Evolutionary conservation across 2,888 invertebrate species (phyloP).

Genomic region (Azorinus chamasolen): DNA sequence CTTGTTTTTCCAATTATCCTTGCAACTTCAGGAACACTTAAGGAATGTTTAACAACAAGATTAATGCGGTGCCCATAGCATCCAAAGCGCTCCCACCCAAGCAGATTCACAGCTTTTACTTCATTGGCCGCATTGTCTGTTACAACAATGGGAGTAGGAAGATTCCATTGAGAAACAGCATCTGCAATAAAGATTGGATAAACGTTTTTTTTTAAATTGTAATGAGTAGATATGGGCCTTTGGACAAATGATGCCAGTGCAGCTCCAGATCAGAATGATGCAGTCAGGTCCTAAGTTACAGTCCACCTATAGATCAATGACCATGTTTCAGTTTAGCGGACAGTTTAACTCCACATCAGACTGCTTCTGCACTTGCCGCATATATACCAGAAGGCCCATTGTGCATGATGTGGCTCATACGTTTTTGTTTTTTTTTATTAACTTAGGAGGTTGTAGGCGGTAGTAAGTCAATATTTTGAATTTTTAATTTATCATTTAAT

Average conservation of each 20-base stretch:
- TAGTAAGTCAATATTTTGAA: too few species aligned
- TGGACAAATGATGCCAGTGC: neutral
- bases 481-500: too few species aligned
- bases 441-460: too few species aligned
- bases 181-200: neutral
- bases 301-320: too few species aligned
- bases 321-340: too few species aligned
- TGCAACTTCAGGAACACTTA: constrained; percentile 24
- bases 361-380: too few species aligned
- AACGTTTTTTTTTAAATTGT: neutral
- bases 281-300: too few species aligned
- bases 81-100: constrained; percentile 46
- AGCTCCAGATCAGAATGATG: too few species aligned
- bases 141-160: constrained; percentile 8
- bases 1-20: constrained; percentile 24
- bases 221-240: neutral
- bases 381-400: too few species aligned
- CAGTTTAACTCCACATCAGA: too few species aligned
- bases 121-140: constrained; percentile 37
- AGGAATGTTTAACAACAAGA: constrained; percentile 47
- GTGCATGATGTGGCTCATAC: too few species aligned
- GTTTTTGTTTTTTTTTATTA: too few species aligned
- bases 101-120: constrained; percentile 30
- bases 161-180: neutral
- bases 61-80: constrained; percentile 60